Evolutionary conservation across 2,888 invertebrate species (phyloP).

Genomic region (Sesia apiformis): DNA sequence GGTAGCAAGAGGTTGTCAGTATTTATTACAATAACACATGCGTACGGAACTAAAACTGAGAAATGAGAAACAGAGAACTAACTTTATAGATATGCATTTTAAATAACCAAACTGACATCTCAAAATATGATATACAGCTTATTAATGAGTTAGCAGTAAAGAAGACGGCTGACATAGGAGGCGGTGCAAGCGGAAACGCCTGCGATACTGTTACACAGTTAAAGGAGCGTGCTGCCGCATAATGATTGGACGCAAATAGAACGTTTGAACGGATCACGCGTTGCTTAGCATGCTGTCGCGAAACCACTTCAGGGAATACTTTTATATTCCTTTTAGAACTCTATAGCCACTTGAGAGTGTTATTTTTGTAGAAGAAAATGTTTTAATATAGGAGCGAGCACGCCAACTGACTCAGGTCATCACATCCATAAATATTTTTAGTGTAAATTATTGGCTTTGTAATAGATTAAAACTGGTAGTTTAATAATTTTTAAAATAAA

Average conservation of each 20-base stretch:
- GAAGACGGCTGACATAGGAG: conserved; percentile 25
- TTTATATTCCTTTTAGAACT: conserved; percentile 41
- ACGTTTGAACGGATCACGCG: conserved; percentile 34
- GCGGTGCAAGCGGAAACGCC: conserved; percentile 58
- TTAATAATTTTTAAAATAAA: too few species aligned
- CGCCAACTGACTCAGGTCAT: too few species aligned
- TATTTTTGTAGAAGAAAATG: background rate
- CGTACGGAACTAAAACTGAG: too few species aligned
- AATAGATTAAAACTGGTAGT: too few species aligned
- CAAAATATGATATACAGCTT: conserved; percentile 9
- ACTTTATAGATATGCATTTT: too few species aligned
- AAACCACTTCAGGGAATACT: conserved; percentile 53
- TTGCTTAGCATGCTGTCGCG: conserved; percentile 40
- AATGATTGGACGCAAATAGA: conserved; percentile 66
- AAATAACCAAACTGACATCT: too few species aligned
- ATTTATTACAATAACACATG: too few species aligned
- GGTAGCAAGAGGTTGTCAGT: too few species aligned
- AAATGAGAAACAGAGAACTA: too few species aligned
- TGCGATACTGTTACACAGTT: conserved; percentile 64
- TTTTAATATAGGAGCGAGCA: background rate
- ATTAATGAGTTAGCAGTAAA: conserved; percentile 45
- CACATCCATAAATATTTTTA: too few species aligned
- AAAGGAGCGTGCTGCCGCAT: conserved; percentile 64
- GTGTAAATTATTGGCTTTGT: too few species aligned
- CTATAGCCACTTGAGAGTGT: conserved; percentile 1